phyloP scores from a whole-genome alignment of 2,888 invertebrate species.

The Eupithecia vulgata region DNA sequence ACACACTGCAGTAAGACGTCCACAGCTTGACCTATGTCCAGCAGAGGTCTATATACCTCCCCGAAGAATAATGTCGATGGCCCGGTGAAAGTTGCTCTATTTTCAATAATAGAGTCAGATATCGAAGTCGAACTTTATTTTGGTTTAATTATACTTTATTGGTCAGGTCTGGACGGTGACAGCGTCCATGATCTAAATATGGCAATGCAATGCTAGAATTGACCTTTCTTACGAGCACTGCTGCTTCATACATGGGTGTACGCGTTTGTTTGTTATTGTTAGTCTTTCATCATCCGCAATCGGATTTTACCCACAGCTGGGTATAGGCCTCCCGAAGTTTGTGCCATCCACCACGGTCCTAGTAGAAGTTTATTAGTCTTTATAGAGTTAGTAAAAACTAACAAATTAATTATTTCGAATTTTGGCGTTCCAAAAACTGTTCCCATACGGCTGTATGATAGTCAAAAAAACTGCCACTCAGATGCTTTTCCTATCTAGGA shows the following conservation, averaged over 20 bases:
- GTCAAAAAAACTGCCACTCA: too few relatives aligned
- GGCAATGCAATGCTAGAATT: not conserved
- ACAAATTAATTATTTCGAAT: too few relatives aligned
- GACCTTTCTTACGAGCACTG: not conserved
- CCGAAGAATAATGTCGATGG: not conserved
- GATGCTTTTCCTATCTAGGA: too few relatives aligned
- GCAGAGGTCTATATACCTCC: not conserved
- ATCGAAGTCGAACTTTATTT: slow-evolving; percentile 15
- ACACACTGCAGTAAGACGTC: not conserved
- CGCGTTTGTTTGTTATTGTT: not conserved
- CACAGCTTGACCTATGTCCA: not conserved
- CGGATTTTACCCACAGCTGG: too few relatives aligned
- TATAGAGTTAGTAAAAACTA: too few relatives aligned
- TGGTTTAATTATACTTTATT: slow-evolving; percentile 28
- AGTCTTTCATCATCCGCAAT: too few relatives aligned
- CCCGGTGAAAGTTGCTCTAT: not conserved
- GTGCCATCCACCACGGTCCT: too few relatives aligned
- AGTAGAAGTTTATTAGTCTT: too few relatives aligned
- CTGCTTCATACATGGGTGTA: not conserved
- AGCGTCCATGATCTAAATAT: slow-evolving; percentile 3
- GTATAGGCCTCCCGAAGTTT: too few relatives aligned
- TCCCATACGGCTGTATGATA: too few relatives aligned
- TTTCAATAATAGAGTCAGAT: not conserved
- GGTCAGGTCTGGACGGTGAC: slow-evolving; percentile 11
- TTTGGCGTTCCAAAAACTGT: too few relatives aligned